phyloP scores from a whole-genome alignment of 1,140 invertebrate species.

The Drosophila ercepeae region DNA sequence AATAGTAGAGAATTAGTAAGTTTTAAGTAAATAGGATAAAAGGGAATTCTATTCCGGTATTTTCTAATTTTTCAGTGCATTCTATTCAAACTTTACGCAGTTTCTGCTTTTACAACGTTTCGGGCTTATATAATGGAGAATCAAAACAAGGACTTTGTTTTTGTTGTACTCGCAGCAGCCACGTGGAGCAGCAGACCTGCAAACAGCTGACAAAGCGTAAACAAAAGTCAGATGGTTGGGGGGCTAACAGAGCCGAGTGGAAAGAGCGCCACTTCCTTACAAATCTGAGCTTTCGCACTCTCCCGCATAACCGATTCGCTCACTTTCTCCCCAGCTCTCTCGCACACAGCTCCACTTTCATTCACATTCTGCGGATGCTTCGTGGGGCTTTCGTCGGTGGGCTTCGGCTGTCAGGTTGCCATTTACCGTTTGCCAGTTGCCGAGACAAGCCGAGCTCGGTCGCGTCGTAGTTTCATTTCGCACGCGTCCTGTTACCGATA shows the following conservation, averaged over 20 bases:
- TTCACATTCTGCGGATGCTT: conserved; percentile 19
- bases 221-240: conserved; percentile 60
- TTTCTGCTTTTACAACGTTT: conserved; percentile 9
- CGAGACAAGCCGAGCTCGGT: conserved; percentile 59
- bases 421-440: conserved; percentile 35
- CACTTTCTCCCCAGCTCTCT: conserved; percentile 10
- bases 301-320: conserved; percentile 62
- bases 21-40: no score
- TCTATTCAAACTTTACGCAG: neutral
- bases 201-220: conserved; percentile 62
- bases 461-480: conserved; percentile 49
- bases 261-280: neutral
- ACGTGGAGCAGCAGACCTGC: conserved; percentile 27
- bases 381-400: conserved; percentile 7
- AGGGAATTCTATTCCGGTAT: no score
- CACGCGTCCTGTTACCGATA: conserved; percentile 1
- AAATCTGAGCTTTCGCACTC: conserved; percentile 51
- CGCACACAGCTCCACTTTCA: conserved; percentile 62
- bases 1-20: no score
- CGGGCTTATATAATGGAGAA: conserved; percentile 28
- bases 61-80: conserved; percentile 4
- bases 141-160: conserved; percentile 37
- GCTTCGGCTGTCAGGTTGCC: conserved; percentile 1
- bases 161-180: conserved; percentile 20
- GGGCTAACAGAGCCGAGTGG: neutral